Percentiles rank a stretch among this genome's conserved stretches.
These are phyloP conservation scores for Lepus timidus DNA, from an alignment of 2,113 vertebrate genomes.

Conservation along the genomic window DNA sequence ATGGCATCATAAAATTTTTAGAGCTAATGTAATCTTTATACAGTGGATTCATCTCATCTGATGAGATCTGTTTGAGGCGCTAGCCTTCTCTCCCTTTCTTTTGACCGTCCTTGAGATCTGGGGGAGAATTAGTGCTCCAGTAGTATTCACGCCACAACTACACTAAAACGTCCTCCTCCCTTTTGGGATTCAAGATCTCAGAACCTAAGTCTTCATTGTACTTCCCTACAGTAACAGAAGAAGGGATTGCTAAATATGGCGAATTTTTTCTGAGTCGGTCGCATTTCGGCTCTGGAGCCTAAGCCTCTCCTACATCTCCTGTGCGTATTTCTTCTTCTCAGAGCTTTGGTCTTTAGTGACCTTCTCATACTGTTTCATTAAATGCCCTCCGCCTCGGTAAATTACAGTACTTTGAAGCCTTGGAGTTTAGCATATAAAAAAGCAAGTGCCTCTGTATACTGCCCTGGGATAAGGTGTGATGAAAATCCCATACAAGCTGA, in stretches of 20 bases:
- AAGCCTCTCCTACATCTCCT: conserved; percentile 84
- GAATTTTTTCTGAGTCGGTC: conserved; percentile 86
- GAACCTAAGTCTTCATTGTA: conserved; percentile 72
- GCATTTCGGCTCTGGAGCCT: conserved; percentile 83
- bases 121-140: conserved; percentile 50
- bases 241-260: conserved; percentile 81
- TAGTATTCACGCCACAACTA: background rate
- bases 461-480: conserved; percentile 91
- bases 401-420: conserved; percentile 89
- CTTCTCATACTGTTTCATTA: conserved; percentile 87
- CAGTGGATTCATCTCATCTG: conserved; percentile 64
- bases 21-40: conserved; percentile 82
- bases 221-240: conserved; percentile 68
- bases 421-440: conserved; percentile 90
- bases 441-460: conserved; percentile 85
- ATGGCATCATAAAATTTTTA: conserved; percentile 84
- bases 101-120: conserved; percentile 58
- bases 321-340: conserved; percentile 86
- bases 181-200: background rate
- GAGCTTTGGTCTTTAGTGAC: conserved; percentile 86
- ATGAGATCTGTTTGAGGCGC: conserved; percentile 53
- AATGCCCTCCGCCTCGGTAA: conserved; percentile 86
- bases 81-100: conserved; percentile 37
- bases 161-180: background rate
- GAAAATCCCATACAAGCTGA: conserved; percentile 91